phyloP scores from a whole-genome alignment of 2,888 invertebrate genomes.

The Neoitamus cyanurus region DNA sequence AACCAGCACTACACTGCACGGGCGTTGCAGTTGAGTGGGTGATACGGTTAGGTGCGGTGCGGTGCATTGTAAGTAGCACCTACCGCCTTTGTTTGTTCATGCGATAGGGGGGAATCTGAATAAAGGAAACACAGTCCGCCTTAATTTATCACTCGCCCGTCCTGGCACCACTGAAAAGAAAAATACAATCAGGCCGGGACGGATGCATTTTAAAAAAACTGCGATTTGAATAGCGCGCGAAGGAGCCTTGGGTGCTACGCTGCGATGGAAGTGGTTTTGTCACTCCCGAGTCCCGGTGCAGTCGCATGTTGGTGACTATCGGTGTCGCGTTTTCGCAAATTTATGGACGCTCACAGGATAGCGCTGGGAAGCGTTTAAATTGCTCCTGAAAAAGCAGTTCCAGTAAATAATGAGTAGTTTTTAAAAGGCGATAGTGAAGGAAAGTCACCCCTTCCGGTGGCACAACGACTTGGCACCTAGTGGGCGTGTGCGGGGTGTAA shows the following conservation, averaged over 20 bases:
- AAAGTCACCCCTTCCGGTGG: background rate
- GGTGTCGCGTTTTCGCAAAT: slow-evolving; percentile 29
- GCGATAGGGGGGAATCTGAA: background rate
- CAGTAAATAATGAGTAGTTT: slow-evolving; percentile 35
- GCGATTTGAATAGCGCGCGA: slow-evolving; percentile 8
- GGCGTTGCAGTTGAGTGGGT: background rate
- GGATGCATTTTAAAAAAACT: slow-evolving; percentile 4
- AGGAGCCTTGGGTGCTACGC: no score
- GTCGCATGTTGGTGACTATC: slow-evolving; percentile 33
- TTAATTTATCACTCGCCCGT: slow-evolving; percentile 34
- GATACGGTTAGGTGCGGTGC: background rate
- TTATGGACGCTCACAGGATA: slow-evolving; percentile 2
- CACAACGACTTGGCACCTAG: background rate
- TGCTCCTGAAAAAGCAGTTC: slow-evolving; percentile 3
- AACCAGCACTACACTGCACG: background rate
- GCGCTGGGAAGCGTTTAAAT: background rate
- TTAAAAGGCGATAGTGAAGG: background rate
- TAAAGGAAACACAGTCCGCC: slow-evolving; percentile 26
- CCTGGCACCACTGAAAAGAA: slow-evolving; percentile 7
- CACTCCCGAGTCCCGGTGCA: background rate
- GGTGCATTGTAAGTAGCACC: slow-evolving; percentile 10
- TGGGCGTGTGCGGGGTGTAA: background rate
- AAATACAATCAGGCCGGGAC: slow-evolving; percentile 26
- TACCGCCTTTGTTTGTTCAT: slow-evolving; percentile 8
- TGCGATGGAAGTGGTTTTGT: background rate